Evolutionary conservation across 2,888 invertebrate species (phyloP), one percentile per base, ranked within the genome.

Genomic region (Trachelus iudaicus): DNA sequence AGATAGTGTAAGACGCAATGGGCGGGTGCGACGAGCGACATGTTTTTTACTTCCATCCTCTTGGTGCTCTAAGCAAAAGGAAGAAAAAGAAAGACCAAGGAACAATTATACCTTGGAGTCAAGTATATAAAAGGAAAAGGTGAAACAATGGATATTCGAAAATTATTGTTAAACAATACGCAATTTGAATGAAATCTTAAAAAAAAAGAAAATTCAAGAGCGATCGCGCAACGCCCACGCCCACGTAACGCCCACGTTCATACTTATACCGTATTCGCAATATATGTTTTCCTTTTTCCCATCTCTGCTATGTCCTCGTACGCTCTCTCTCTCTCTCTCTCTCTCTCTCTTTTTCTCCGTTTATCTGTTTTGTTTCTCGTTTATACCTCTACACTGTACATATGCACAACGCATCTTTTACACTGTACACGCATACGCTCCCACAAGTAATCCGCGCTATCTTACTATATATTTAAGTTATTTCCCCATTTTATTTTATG

Each of bases 391-490:
- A 91, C 84, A 89, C 91, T 91, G 91, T 91, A 91, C 90, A 91
- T 91, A 91, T 91, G 89, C 90, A 91, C 91, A 91, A 90, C 89
- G 90, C 90, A 90, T 90, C 91, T 90, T 91, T 91, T 91, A 91
- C 90, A 91, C 91, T 90, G 90, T 91, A 91, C 90, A 91, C 87
- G 87, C 90, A 90, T 86, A 89, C 89, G 87, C 88, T 56, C 87
- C 85, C 87, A 87, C 87, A 86, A 89, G 84, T 89, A 88, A 56
- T 88, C 86, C 86, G 87, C 88, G 87, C 88, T 87, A 87, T 87
- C 86, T 87, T 89, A 87, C 85, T 56, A 56, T 56, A 56, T 23
- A 23, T 56, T 80, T 86, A 85, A 86, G 83, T 84, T 85, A 82
- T 76, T 76, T 77, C 75, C 77, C 76, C 56, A 56, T 56, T 56